Conservation (phyloP, 2,113 vertebrate species). For the Lasiurus cinereus region DNA sequence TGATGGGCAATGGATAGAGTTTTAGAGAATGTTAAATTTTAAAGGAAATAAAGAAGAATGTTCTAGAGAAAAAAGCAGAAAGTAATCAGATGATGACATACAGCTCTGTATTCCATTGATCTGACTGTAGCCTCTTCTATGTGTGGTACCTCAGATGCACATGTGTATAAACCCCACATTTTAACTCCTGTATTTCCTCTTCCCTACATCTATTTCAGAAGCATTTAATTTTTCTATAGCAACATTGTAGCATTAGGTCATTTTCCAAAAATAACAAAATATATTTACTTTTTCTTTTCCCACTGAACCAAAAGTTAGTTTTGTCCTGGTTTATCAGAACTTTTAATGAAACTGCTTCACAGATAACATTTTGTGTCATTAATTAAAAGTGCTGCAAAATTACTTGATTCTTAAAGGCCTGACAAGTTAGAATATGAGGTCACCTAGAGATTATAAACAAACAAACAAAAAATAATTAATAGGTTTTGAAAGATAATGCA, state of each 20-base stretch:
- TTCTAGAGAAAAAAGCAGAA: background rate
- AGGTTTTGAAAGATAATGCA: background rate
- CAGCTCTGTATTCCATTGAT: background rate
- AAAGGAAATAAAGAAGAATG: background rate
- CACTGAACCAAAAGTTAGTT: background rate
- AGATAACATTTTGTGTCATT: slow-evolving; percentile 32
- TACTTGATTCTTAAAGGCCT: background rate
- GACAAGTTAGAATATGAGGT: slow-evolving; percentile 2
- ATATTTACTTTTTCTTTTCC: background rate
- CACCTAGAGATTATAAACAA: slow-evolving; percentile 25
- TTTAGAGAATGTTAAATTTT: background rate
- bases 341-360: background rate
- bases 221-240: background rate
- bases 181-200: background rate
- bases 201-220: background rate
- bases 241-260: background rate
- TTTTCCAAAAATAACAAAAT: background rate
- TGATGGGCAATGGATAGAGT: background rate
- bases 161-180: background rate
- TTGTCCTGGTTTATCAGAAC: background rate
- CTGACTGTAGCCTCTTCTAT: background rate
- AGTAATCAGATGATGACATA: slow-evolving; percentile 9
- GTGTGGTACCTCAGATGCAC: background rate
- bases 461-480: background rate
- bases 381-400: slow-evolving; percentile 17